Base-by-base conservation (phyloP, 37 sponge, comb jelly and placozoan species). In the Lycopodina hypogea region DNA sequence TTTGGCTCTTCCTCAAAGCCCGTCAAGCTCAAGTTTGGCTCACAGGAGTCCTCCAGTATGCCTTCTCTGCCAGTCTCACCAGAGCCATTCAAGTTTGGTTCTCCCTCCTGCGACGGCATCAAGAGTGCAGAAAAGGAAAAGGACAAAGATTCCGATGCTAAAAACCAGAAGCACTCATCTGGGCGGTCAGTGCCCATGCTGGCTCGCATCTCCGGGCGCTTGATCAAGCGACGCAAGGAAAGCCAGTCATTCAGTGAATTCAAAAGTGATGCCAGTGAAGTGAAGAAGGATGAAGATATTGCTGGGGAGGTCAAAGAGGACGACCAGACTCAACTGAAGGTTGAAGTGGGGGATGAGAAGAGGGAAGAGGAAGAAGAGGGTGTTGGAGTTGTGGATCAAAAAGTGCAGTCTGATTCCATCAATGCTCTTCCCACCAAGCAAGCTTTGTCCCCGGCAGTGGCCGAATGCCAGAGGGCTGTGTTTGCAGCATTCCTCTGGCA, bases 401-500 rank as follows among this genome's bases (percentile, higher is more conserved):
- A 26, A 12, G n/a, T n/a, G n/a, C n/a, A n/a, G n/a, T n/a, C n/a
- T n/a, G n/a, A n/a, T n/a, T n/a, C n/a, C n/a, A 24, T 69, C 36
- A 50, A 38, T 0, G 24, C 59, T 21, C 41, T 52, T 28, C 42
- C 28, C 14, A 34, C 32, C 33, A 71, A 69, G 37, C 78, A 89
- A 39, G 96, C 90, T 6, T 77, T 96, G 28, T 96, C 96, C 6
- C 96, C 96, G 18, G 93, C 93, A 12, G 85, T 92, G 19, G 96
- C 96, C 0, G 88, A 92, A 56, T 92, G 96, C 71, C 90, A 92
- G 73, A 61, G 96, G 53, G 90, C 96, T 40, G 79, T 93, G n/a
- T 93, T 82, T 69, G 88, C 93, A 72, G 99, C 99, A 21, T 97
- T 90, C 63, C 74, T 97, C 35, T 97, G 99, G 99, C 99, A 97